A percentile compares a stretch with the other conserved stretches of the same genome.
These are phyloP conservation scores for Dermatemys mawii DNA, from an alignment of 2,113 vertebrate species.

Conservation along the genomic window DNA sequence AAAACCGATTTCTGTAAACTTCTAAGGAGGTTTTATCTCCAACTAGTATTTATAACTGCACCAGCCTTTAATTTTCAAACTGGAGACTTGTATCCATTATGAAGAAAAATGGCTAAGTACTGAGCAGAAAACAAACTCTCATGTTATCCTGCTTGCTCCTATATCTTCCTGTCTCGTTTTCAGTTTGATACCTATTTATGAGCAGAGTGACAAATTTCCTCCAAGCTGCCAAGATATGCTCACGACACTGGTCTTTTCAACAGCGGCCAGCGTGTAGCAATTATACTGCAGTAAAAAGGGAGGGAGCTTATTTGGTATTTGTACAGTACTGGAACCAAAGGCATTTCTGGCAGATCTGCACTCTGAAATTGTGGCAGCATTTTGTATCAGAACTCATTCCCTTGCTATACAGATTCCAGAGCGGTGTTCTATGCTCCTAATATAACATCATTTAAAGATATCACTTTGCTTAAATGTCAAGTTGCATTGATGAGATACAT, in stretches of 20 bases:
- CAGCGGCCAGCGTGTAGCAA: not conserved
- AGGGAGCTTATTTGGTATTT: conserved; percentile 15
- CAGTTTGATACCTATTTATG: conserved; percentile 33
- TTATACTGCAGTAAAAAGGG: conserved; percentile 10
- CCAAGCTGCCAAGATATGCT: not conserved
- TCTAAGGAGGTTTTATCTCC: conserved; percentile 28
- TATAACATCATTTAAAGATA: not conserved
- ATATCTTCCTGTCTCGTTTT: not conserved
- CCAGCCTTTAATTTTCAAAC: conserved; percentile 34
- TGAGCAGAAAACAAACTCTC: conserved; percentile 26
- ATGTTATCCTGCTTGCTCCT: conserved; percentile 3
- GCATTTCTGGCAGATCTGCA: conserved; percentile 26
- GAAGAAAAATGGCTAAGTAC: conserved; percentile 14
- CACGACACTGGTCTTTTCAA: not conserved
- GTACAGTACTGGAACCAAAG: not conserved
- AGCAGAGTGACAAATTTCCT: conserved; percentile 22
- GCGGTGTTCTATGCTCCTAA: not conserved
- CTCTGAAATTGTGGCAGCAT: conserved; percentile 22
- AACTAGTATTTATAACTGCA: conserved; percentile 17
- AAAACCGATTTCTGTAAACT: conserved; percentile 38
- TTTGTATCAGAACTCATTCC: conserved; percentile 34
- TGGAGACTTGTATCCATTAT: not conserved
- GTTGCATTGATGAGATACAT: not conserved
- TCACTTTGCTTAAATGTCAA: conserved; percentile 33
- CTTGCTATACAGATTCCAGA: conserved; percentile 25